A percentile compares a stretch with the other conserved stretches of the same genome.
These are phyloP conservation scores for Zaprionus gabonicus DNA, from an alignment of 1,140 invertebrate species.

Conservation along the genomic window DNA sequence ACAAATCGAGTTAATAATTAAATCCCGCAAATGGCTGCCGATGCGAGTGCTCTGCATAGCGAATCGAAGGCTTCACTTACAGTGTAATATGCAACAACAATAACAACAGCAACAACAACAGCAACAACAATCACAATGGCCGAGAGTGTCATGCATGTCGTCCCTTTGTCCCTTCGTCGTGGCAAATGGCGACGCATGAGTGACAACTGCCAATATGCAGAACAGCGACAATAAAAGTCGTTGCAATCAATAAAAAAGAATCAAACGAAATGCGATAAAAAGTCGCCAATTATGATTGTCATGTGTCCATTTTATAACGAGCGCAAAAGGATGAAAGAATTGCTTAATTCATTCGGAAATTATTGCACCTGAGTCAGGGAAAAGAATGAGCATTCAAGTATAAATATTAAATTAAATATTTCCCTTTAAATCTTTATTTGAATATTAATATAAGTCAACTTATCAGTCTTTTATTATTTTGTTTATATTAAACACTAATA, in stretches of 20 bases:
- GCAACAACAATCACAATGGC: conserved; percentile 14
- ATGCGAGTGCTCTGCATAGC: conserved; percentile 58
- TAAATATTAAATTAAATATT: too few species aligned
- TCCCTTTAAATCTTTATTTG: too few species aligned
- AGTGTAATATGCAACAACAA: conserved; percentile 57
- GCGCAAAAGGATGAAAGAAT: not conserved
- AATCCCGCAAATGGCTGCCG: conserved; percentile 56
- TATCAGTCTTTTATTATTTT: too few species aligned
- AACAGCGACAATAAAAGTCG: conserved; percentile 44
- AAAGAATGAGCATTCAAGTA: too few species aligned
- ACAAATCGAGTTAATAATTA: conserved; percentile 64
- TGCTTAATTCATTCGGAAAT: not conserved
- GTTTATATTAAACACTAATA: too few species aligned
- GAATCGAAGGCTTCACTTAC: conserved; percentile 62
- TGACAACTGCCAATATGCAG: conserved; percentile 67
- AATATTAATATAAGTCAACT: too few species aligned
- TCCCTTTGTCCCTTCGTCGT: not conserved
- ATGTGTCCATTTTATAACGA: conserved; percentile 46
- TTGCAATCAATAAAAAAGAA: conserved; percentile 61
- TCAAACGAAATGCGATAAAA: conserved; percentile 25
- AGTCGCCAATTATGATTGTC: conserved; percentile 44
- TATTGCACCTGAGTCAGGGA: not conserved
- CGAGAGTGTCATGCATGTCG: conserved; percentile 2
- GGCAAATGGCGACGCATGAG: conserved; percentile 44
- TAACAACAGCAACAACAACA: conserved; percentile 23